Conservation (phyloP, 2,113 vertebrate genomes). For the Ptilonorhynchus violaceus region DNA sequence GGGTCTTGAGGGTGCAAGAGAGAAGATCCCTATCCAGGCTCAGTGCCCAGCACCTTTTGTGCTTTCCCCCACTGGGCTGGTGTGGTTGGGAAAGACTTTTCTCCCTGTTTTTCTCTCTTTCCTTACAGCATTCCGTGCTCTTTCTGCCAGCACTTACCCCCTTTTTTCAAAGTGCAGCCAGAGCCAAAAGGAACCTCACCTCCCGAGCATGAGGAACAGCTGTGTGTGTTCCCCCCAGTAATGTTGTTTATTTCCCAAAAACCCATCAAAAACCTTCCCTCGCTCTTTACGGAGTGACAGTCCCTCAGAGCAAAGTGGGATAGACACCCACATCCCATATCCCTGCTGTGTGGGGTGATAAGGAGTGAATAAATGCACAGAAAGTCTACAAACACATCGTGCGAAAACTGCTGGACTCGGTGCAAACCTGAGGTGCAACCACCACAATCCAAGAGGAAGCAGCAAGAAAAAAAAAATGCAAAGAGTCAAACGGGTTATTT, state of each 20-base stretch:
- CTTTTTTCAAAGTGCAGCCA: not conserved
- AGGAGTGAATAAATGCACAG: not conserved
- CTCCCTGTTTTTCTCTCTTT: not conserved
- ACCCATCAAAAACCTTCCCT: not conserved
- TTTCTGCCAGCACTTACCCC: not conserved
- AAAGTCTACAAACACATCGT: not conserved
- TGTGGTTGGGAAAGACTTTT: not conserved
- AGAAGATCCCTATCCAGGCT: not conserved
- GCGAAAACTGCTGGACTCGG: not conserved
- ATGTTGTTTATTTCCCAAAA: not conserved
- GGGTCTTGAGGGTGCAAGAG: not conserved
- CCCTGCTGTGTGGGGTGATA: not conserved
- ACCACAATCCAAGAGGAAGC: not conserved
- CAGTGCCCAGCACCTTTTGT: not conserved
- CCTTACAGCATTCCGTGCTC: not conserved
- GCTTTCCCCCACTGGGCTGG: not conserved
- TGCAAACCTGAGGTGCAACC: fast-evolving
- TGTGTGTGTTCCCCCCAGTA: not conserved
- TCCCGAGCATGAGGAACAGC: not conserved
- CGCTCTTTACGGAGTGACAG: not conserved
- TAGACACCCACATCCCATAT: fast-evolving
- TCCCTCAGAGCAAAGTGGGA: not conserved
- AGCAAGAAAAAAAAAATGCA: not conserved
- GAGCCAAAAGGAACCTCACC: not conserved
- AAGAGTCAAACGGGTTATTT: not conserved